phyloP scores from a whole-genome alignment of 2,888 invertebrate species.

The Xanthorhoe spadicearia region DNA sequence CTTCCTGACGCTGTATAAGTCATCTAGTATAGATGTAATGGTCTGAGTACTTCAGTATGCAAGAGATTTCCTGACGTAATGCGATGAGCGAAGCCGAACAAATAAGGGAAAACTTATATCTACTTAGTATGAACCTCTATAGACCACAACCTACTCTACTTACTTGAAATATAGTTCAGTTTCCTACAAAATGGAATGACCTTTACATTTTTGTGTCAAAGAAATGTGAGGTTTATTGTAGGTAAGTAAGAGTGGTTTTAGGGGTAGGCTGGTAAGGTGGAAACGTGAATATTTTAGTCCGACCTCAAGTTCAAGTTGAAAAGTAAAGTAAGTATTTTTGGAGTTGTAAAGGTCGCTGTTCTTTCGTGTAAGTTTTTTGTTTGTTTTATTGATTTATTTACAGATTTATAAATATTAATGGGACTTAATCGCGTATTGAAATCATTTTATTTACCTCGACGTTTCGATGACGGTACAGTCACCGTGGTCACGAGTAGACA shows the following conservation, averaged over 20 bases:
- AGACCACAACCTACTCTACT: neutral
- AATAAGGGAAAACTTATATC: conserved; percentile 56
- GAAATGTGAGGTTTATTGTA: neutral
- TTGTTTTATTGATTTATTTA: too few relatives aligned
- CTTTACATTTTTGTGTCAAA: conserved; percentile 1
- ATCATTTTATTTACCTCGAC: too few relatives aligned
- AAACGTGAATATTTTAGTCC: conserved; percentile 14
- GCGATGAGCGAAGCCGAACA: conserved; percentile 66
- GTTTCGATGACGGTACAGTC: too few relatives aligned
- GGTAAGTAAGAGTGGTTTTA: conserved; percentile 1
- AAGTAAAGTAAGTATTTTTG: too few relatives aligned
- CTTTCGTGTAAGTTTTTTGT: too few relatives aligned
- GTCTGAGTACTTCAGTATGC: too few relatives aligned
- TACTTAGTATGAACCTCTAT: conserved; percentile 26
- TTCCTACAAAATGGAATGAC: neutral
- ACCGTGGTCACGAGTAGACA: too few relatives aligned
- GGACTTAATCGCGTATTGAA: too few relatives aligned
- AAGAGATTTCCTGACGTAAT: conserved; percentile 60
- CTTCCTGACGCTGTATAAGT: too few relatives aligned
- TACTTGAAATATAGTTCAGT: neutral
- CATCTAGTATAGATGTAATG: too few relatives aligned
- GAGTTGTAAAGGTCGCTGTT: too few relatives aligned
- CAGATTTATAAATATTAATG: too few relatives aligned
- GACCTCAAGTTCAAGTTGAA: conserved; percentile 19
- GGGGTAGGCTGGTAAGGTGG: neutral